These are phyloP conservation scores for Sarotherodon lohbergeri DNA, from an alignment of 2,113 vertebrate species.

Conservation along the genomic window DNA sequence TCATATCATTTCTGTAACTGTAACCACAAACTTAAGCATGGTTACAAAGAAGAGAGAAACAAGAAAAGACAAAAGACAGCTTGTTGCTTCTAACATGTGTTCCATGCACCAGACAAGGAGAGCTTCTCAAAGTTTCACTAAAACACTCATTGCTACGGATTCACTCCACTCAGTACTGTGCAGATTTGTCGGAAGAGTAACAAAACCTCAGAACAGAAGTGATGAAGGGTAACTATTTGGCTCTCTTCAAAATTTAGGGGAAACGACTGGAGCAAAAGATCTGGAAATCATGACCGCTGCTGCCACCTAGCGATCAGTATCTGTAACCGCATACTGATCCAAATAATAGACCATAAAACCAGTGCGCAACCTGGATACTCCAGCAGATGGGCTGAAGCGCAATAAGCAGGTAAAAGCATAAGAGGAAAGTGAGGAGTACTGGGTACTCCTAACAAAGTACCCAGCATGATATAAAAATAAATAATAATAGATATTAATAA, in stretches of 20 bases:
- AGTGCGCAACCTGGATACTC: background rate
- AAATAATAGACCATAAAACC: background rate
- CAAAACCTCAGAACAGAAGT: slow-evolving; percentile 6
- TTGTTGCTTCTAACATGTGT: background rate
- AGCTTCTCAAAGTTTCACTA: background rate
- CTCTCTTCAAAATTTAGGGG: background rate
- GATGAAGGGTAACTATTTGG: slow-evolving; percentile 9
- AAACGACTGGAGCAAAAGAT: background rate
- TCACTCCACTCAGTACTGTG: background rate
- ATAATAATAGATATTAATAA: background rate
- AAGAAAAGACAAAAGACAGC: background rate
- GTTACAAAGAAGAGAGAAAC: background rate
- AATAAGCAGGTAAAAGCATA: background rate
- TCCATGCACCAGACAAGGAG: background rate
- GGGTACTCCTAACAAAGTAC: background rate
- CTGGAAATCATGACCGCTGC: background rate
- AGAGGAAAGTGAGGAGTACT: background rate
- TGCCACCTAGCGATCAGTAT: background rate
- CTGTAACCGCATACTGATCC: background rate
- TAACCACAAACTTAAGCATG: background rate
- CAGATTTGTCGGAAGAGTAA: background rate
- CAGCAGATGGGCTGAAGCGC: background rate
- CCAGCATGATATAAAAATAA: background rate
- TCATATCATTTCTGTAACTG: background rate
- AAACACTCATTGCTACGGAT: background rate